Base-by-base conservation (phyloP, 2,797 vertebrate species). In the Lateolabrax maculatus region DNA sequence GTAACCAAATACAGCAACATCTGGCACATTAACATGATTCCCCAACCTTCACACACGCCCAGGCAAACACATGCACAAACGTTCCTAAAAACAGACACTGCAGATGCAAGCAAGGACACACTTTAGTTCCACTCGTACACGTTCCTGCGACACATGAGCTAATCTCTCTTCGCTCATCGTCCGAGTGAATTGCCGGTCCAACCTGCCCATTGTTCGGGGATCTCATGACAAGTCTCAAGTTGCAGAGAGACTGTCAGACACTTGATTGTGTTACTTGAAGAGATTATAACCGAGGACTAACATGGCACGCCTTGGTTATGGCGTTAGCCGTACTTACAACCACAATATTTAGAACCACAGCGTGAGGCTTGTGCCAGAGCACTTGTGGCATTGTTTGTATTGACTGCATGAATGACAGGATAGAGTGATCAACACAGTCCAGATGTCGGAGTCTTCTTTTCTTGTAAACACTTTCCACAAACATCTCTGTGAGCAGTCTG, bases 381-480 rank as follows among this genome's bases (percentile, higher is more conserved):
- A 75, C 53, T 69, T 75, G 72, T 52, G 67, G 66, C 83, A 23
- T 81, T 82, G n/a, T 71, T 77, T 71, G 23, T 49, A 56, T 49
- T 7, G 27, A 63, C 79, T 46, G 52, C 25, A 41, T 37, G 56
- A 87, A 78, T 41, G 76, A 67, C 79, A 85, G 76, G 68, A 80
- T 23, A 31, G 56, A 83, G 71, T 3, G 48, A 87, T 87, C 77
- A 77, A 75, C 80, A 18, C 18, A 63, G 74, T 71, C 84, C 88
- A 90, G 84, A 89, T 87, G 86, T 84, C 9, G 21, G 25, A 74
- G 57, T 77, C 80, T 60, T 85, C 73, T 77, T 75, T 79, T 67
- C 72, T 69, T 83, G 64, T 83, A 86, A 88, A 89, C 79, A 83
- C 70, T 91, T 79, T 80, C 81, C 76, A 81, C 77, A 87, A 85